Percentiles rank a stretch among this genome's conserved stretches.
Evolutionary conservation across 2,888 invertebrate genomes (phyloP).

Genomic region (Nymphalis urticae): DNA sequence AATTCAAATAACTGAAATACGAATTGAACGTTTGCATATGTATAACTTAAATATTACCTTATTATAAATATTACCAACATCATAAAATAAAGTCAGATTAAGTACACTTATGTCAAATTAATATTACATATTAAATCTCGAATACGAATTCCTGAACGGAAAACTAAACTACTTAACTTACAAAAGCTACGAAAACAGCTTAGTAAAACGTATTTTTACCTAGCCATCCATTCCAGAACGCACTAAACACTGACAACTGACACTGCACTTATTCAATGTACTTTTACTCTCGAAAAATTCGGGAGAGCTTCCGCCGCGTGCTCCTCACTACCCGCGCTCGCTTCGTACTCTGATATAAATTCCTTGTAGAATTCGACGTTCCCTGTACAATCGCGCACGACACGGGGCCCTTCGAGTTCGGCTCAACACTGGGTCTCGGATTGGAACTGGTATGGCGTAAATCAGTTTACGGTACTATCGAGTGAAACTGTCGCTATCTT

Average conservation of each 20-base stretch:
- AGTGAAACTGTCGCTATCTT: conserved; percentile 25
- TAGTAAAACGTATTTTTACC: conserved; percentile 38
- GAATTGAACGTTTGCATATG: too few relatives aligned
- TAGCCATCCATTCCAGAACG: conserved; percentile 50
- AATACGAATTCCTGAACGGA: conserved; percentile 1
- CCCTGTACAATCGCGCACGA: conserved; percentile 69
- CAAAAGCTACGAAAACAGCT: conserved; percentile 5
- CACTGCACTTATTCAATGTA: conserved; percentile 40
- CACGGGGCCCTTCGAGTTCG: conserved; percentile 52
- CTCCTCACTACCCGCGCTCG: conserved; percentile 62
- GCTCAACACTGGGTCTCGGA: conserved; percentile 23
- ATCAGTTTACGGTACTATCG: conserved; percentile 34
- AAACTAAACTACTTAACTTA: conserved; percentile 9
- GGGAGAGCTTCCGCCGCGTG: conserved; percentile 42
- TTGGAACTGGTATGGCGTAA: conserved; percentile 33
- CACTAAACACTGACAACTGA: conserved; percentile 48
- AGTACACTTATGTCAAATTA: not conserved
- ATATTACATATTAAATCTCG: not conserved
- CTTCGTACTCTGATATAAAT: conserved; percentile 74
- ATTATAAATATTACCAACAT: too few relatives aligned
- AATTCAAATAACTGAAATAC: too few relatives aligned
- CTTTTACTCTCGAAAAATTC: conserved; percentile 54
- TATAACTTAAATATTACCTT: too few relatives aligned
- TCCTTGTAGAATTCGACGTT: conserved; percentile 67
- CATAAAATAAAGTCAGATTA: too few relatives aligned